phyloP scores from a whole-genome alignment of 2,113 vertebrate species.

The Strix uralensis region DNA sequence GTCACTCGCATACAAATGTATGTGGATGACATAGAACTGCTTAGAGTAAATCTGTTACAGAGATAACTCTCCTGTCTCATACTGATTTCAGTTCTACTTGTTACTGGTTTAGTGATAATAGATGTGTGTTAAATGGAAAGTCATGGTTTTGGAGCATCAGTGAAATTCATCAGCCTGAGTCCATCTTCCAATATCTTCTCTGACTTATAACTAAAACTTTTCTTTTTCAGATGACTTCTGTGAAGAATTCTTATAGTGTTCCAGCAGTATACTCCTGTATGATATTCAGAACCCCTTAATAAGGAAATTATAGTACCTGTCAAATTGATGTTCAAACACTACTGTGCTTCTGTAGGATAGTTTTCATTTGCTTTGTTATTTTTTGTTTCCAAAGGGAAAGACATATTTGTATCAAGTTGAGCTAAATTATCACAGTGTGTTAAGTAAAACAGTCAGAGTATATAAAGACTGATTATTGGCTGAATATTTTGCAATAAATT shows the following conservation, averaged over 20 bases:
- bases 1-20: constrained; percentile 59
- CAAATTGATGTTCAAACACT: constrained; percentile 66
- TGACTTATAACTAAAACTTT: constrained; percentile 65
- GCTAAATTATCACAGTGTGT: constrained; percentile 68
- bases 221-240: constrained; percentile 35
- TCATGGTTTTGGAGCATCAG: constrained; percentile 51
- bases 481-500: constrained; percentile 65
- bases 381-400: constrained; percentile 69
- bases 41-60: constrained; percentile 65
- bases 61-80: constrained; percentile 57
- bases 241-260: constrained; percentile 50
- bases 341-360: constrained; percentile 68
- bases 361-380: constrained; percentile 64
- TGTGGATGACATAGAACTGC: constrained; percentile 47
- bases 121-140: constrained; percentile 58
- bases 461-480: constrained; percentile 50
- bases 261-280: constrained; percentile 36
- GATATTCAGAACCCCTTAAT: constrained; percentile 60
- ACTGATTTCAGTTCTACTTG: constrained; percentile 62
- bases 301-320: constrained; percentile 72
- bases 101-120: constrained; percentile 63
- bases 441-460: constrained; percentile 24
- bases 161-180: constrained; percentile 55
- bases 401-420: constrained; percentile 71
- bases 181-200: constrained; percentile 6